These are phyloP conservation scores for Glaucopsyche alexis DNA, from an alignment of 2,888 invertebrate species.

Conservation along the genomic window DNA sequence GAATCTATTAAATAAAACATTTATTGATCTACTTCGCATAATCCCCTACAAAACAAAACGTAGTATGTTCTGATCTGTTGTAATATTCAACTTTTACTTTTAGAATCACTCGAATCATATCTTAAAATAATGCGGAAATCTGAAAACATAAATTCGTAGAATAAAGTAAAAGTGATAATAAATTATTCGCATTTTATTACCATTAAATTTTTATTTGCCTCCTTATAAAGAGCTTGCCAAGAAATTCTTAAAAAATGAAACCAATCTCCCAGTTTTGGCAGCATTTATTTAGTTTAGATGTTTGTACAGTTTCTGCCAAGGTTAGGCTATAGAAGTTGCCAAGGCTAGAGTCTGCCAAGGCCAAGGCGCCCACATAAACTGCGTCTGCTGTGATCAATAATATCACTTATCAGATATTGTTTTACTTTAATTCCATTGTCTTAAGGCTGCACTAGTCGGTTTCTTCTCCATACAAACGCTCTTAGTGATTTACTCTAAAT, in stretches of 20 bases:
- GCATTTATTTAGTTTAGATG: slow-evolving; percentile 4
- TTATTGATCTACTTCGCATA: not conserved
- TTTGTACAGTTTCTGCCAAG: slow-evolving; percentile 9
- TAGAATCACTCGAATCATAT: not conserved
- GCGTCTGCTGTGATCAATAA: not conserved
- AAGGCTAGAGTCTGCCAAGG: slow-evolving; percentile 19
- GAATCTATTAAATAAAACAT: not conserved
- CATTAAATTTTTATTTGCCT: not conserved
- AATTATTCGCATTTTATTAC: not conserved
- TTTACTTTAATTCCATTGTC: no score
- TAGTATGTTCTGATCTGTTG: not conserved
- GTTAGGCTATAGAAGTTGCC: slow-evolving; percentile 1
- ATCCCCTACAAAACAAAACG: not conserved
- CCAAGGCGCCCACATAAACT: slow-evolving; percentile 20
- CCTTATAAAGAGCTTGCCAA: slow-evolving; percentile 8
- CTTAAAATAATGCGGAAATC: not conserved
- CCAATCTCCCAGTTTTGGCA: slow-evolving; percentile 19
- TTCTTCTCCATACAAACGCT: no score
- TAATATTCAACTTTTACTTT: not conserved
- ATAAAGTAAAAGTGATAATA: not conserved
- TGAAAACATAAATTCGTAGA: not conserved
- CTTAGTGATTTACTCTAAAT: no score
- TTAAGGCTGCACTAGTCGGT: no score
- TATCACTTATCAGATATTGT: not conserved
- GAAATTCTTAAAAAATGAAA: slow-evolving; percentile 13